Evolutionary conservation across 1,140 invertebrate species (phyloP), one percentile per base, ranked within the genome.

Genomic region (Drosophila bocki): DNA sequence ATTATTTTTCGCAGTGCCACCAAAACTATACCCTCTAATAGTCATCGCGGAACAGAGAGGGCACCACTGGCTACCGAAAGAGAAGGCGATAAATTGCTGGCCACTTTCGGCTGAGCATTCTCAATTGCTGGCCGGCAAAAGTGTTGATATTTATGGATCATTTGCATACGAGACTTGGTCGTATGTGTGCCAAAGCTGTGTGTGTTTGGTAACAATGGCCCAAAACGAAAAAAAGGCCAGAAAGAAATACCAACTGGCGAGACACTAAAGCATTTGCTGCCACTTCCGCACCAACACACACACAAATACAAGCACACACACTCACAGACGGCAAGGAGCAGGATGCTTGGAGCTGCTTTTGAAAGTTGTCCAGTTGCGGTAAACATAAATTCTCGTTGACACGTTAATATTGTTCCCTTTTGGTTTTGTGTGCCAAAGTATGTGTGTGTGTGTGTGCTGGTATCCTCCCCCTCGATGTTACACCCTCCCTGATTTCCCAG

Each of bases 321-420:
- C 32, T 17, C 59, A 56, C 42, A 56, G 44, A 51, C 39, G 26
- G 19, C 35, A 33, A 58, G 54, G 33, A 50, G 80, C 53, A 70
- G 83, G 56, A 80, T 71, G 69, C 81, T 70, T 84, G 83, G 68
- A 84, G 85, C 85, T 88, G 85, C 78, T 84, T 90, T 81, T 90
- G 85, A 90, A 90, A 90, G 85, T 90, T 90, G 85, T 90, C 85
- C 85, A 90, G 85, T 90, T 90, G 85, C 85, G 85, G 85, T 90
- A 90, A 90, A 90, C 85, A 90, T 90, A 90, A 90, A 90, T 90
- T 90, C 85, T 90, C 85, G 85, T 90, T 90, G 85, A 90, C 85
- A 90, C 85, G 85, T 90, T 90, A 90, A 90, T 90, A 90, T 90
- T 90, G 85, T 90, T 90, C 85, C 85, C 85, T 82, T 90, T 90